Conservation (phyloP, 2,797 vertebrate species). For the Staurois parvus region DNA sequence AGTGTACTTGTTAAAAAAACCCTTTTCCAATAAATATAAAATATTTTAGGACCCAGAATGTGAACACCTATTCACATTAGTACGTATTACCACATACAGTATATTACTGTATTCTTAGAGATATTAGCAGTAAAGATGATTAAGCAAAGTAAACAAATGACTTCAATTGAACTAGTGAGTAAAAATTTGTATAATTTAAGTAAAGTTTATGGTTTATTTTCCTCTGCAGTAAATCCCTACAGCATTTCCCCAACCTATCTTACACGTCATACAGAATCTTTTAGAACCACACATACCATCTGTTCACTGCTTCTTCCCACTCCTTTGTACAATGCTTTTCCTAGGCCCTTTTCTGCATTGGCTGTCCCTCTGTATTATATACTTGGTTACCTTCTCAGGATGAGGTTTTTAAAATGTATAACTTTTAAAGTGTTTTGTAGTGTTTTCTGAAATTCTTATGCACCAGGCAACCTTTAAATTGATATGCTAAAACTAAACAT, state of each 20-base stretch:
- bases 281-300: constrained; percentile 1
- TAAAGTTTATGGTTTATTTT: not conserved
- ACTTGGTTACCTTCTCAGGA: not conserved
- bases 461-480: no score
- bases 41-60: not conserved
- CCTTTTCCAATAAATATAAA: not conserved
- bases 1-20: not conserved
- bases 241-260: not conserved
- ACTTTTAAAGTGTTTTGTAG: no score
- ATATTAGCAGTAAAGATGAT: not conserved
- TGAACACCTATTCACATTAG: not conserved
- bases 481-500: no score
- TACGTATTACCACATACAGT: not conserved
- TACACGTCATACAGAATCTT: not conserved
- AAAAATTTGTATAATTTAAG: not conserved
- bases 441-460: no score
- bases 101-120: not conserved
- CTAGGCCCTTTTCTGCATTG: not conserved
- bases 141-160: not conserved
- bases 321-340: not conserved
- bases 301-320: not conserved
- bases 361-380: not conserved
- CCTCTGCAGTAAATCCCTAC: not conserved
- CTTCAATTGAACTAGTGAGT: not conserved
- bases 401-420: no score